Base-by-base conservation (phyloP, 1,140 invertebrate species). In the Thaumatotibia leucotreta region DNA sequence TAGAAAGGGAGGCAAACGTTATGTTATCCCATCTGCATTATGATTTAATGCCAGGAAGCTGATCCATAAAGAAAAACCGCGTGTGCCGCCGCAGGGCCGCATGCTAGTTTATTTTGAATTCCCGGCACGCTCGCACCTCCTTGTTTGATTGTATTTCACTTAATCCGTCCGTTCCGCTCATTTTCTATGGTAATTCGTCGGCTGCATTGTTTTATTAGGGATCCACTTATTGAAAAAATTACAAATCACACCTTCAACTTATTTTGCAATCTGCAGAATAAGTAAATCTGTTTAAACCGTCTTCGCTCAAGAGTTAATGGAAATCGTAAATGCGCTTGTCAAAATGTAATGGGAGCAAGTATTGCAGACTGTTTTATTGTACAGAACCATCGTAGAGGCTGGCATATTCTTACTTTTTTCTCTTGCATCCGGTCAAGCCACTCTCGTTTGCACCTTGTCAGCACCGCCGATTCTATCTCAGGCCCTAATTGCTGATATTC, bases 371-470 rank as follows among this genome's bases (percentile, higher is more conserved):
- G 9, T 45, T 45, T 45, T 45, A 45, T 45, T 45, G 17, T 45
- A 45, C 39, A 45, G 39, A 45, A 45, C 39, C 39, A 20, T 45
- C 17, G 39, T 45, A 45, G 17, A 45, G 17, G 17, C 17, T 45
- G 17, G 39, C 17, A 20, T 17, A 17, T 3, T 73, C 62, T 39
- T 32, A 45, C 35, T 66, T 39, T 33, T 58, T 63, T 66, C 64
- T 29, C 35, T 35, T 35, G 79, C 78, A 84, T 87, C 87, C 86
- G 86, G 86, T 81, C 68, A 68, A 69, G 67, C 72, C 80, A 83
- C 78, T 87, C 86, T 88, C 83, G 86, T 90, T 90, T 88, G 84
- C 88, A 88, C 86, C 84, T 88, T 88, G 86, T 88, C 88, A 88
- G 86, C 84, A 77, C 83, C 77, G 80, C 83, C 75, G 88, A 90